Evolutionary conservation across 2,113 vertebrate genomes (phyloP).

Genomic region (Pantherophis guttatus): DNA sequence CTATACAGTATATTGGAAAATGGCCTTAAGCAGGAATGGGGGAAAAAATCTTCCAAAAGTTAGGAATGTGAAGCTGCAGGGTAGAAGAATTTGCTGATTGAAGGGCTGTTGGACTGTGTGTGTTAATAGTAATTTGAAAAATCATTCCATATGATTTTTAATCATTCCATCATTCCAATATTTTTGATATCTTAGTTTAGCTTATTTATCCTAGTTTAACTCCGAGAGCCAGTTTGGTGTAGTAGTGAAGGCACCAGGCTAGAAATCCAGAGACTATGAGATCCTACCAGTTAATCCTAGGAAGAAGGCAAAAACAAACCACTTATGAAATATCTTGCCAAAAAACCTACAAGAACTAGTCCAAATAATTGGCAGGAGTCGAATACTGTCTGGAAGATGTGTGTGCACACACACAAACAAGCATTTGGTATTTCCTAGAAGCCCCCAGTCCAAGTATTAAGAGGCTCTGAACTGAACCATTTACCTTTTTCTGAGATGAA

Average conservation of each 20-base stretch:
- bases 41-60: neutral
- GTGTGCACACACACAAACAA: neutral
- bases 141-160: neutral
- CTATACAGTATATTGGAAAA: neutral
- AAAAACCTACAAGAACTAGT: neutral
- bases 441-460: neutral
- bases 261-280: neutral
- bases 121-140: neutral
- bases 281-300: neutral
- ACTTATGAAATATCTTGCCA: neutral
- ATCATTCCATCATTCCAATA: neutral
- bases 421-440: neutral
- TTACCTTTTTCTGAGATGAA: neutral
- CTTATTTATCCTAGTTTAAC: neutral
- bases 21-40: neutral
- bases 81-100: neutral
- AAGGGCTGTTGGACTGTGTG: neutral
- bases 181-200: neutral
- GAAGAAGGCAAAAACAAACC: neutral
- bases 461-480: neutral
- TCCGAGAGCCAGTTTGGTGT: neutral
- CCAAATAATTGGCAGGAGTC: neutral
- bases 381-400: neutral
- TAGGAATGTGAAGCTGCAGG: neutral
- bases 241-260: neutral